phyloP scores from a whole-genome alignment of 1,140 invertebrate species.

The Littorina saxatilis region DNA sequence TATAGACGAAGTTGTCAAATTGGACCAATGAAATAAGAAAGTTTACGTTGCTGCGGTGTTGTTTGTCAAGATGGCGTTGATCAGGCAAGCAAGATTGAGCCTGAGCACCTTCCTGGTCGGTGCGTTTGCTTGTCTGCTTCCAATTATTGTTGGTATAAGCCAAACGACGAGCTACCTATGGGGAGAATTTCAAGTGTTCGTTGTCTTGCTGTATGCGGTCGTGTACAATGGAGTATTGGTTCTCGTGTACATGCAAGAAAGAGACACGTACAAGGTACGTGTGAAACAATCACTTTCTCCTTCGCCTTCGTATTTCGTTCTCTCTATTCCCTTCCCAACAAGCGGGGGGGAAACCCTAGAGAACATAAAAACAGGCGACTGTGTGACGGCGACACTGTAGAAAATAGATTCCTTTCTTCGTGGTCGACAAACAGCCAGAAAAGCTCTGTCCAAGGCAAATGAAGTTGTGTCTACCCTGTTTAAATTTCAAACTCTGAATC shows the following conservation, averaged over 20 bases:
- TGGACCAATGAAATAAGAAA: neutral
- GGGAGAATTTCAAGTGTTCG: conserved; percentile 38
- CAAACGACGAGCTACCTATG: conserved; percentile 35
- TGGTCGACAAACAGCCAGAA: no score
- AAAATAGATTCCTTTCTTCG: no score
- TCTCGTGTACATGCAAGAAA: conserved; percentile 16
- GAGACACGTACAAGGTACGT: conserved; percentile 31
- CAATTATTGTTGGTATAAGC: conserved; percentile 35
- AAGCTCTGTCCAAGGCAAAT: no score
- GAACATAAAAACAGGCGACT: no score
- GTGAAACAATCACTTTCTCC: no score
- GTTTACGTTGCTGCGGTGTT: neutral
- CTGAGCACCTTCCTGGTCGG: conserved; percentile 25
- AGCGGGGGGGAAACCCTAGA: no score
- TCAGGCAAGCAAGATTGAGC: conserved; percentile 36
- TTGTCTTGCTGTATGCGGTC: conserved; percentile 38
- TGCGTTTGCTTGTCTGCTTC: conserved; percentile 30
- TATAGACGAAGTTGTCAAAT: no score
- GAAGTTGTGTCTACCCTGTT: no score
- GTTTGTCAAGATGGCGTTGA: conserved; percentile 28
- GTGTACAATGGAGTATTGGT: conserved; percentile 39
- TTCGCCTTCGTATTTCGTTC: no score
- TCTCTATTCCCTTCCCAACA: no score
- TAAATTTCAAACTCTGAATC: no score
- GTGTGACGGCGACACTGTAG: no score